Percentiles rank a stretch among this genome's conserved stretches.
phyloP scores from a whole-genome alignment of 1,140 invertebrate genomes.

The Physella acuta region DNA sequence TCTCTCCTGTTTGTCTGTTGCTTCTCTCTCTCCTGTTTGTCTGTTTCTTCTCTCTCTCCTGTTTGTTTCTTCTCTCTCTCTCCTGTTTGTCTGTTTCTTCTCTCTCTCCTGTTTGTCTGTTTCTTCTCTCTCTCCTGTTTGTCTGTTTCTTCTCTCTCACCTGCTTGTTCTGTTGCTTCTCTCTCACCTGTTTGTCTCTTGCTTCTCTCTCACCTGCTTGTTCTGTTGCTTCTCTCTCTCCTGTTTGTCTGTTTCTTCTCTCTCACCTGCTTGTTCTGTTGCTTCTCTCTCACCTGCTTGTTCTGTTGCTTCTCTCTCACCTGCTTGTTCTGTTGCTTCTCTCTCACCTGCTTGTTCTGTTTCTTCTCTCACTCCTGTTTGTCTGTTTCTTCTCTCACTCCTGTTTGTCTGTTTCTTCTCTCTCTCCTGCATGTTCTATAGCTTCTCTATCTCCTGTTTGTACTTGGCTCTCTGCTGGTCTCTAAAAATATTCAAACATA shows the following conservation, averaged over 20 bases:
- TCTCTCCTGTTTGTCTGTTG: too few species aligned
- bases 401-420: not conserved
- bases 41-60: too few species aligned
- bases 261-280: not conserved
- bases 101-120: too few species aligned
- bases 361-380: not conserved
- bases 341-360: not conserved
- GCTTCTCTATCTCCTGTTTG: not conserved
- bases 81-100: too few species aligned
- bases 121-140: too few species aligned
- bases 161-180: too few species aligned
- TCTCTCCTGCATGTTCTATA: not conserved
- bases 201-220: not conserved
- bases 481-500: too few species aligned
- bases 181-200: not conserved
- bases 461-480: too few species aligned
- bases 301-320: not conserved
- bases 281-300: not conserved
- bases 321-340: not conserved
- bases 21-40: too few species aligned
- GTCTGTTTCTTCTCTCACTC: not conserved
- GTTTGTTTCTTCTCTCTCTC: too few species aligned
- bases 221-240: not conserved
- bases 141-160: too few species aligned
- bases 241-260: not conserved